phyloP scores from a whole-genome alignment of 2,888 invertebrate genomes.

The Ernsta delagoae region DNA sequence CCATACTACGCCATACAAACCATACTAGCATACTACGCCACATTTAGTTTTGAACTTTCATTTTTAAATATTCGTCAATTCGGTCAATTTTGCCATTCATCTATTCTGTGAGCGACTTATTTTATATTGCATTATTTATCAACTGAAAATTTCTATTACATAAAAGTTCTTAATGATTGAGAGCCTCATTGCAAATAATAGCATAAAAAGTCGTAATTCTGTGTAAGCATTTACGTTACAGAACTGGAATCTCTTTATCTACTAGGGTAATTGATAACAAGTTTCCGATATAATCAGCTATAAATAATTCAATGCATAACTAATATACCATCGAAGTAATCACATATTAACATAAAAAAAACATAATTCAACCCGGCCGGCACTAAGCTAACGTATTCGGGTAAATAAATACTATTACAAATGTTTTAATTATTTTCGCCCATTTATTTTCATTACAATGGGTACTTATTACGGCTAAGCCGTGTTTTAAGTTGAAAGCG shows the following conservation, averaged over 20 bases:
- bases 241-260: constrained; percentile 22
- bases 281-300: constrained; percentile 34
- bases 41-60: no score
- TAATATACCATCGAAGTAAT: constrained; percentile 32
- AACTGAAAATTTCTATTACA: no score
- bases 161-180: no score
- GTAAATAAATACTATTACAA: constrained; percentile 36
- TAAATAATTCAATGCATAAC: constrained; percentile 36
- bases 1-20: constrained; percentile 17
- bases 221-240: constrained; percentile 1
- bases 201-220: no score
- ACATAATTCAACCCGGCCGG: constrained; percentile 31
- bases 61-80: no score
- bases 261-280: constrained; percentile 28
- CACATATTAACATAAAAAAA: constrained; percentile 35
- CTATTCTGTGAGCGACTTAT: no score
- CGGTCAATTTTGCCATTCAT: no score
- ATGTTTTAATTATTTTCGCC: constrained; percentile 37
- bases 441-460: constrained; percentile 37
- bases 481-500: constrained; percentile 41
- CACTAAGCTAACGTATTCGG: constrained; percentile 27
- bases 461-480: constrained; percentile 39
- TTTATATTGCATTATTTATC: no score
- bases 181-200: no score
- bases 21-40: no score